phyloP scores from a whole-genome alignment of 2,113 vertebrate genomes.

The Cyanoramphus novaezelandiae region DNA sequence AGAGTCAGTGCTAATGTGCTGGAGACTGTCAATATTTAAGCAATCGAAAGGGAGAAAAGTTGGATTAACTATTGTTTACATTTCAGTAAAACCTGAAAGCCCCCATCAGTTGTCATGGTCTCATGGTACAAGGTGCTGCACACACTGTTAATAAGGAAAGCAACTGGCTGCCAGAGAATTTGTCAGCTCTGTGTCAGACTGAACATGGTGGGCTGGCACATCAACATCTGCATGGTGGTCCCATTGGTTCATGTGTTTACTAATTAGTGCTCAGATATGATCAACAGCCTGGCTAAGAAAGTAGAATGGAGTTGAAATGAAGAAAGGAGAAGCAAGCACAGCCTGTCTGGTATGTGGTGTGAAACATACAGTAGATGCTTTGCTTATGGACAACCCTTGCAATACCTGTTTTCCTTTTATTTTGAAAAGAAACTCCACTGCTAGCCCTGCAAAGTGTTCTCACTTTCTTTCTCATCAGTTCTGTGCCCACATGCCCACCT shows the following conservation, averaged over 20 bases:
- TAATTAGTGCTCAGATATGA: background rate
- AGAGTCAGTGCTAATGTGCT: constrained; percentile 19
- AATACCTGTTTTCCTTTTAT: background rate
- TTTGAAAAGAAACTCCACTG: background rate
- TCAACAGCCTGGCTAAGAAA: background rate
- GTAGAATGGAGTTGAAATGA: background rate
- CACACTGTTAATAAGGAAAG: background rate
- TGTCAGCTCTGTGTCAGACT: rapidly evolving
- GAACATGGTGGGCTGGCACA: rapidly evolving
- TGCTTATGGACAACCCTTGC: background rate
- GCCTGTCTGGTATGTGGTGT: background rate
- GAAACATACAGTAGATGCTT: background rate
- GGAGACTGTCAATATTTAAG: constrained; percentile 63
- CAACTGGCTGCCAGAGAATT: rapidly evolving
- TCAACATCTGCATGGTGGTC: rapidly evolving
- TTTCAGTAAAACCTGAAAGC: constrained; percentile 36
- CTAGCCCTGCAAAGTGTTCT: background rate
- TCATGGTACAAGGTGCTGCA: background rate
- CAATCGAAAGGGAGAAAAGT: constrained; percentile 27
- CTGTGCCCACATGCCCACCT: background rate
- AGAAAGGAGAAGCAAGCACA: background rate
- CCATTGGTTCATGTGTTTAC: background rate
- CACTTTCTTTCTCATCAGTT: background rate
- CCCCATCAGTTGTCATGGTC: constrained; percentile 42
- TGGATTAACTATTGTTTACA: constrained; percentile 37